A percentile compares a stretch with the other conserved stretches of the same genome.
Conservation (phyloP, 1,140 invertebrate species). For the Prorops nasuta region DNA sequence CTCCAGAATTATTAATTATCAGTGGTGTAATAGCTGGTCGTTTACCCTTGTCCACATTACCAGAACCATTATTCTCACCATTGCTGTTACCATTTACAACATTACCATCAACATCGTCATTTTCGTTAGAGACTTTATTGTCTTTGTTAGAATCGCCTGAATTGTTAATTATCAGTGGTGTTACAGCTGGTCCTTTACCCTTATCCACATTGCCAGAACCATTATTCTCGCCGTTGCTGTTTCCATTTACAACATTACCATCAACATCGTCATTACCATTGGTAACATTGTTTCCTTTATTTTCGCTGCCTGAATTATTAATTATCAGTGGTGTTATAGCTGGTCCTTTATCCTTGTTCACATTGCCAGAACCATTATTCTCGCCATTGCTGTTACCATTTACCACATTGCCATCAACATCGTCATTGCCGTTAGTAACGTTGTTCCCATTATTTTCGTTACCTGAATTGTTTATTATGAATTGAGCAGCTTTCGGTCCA, state of each 20-base stretch:
- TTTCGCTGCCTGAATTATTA: conserved; percentile 8
- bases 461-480: neutral
- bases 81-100: conserved; percentile 12
- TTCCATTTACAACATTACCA: conserved; percentile 11
- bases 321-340: neutral
- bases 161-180: neutral
- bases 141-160: neutral
- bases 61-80: conserved; percentile 8
- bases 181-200: neutral
- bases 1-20: conserved; percentile 13
- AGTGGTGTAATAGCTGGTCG: neutral
- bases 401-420: conserved; percentile 5
- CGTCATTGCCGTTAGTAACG: neutral
- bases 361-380: conserved; percentile 11
- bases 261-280: conserved; percentile 3
- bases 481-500: neutral
- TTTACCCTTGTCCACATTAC: neutral
- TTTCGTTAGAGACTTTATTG: neutral
- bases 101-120: conserved; percentile 5
- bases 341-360: no score
- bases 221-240: neutral
- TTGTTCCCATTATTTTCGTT: neutral
- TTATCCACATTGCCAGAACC: neutral
- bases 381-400: conserved; percentile 8
- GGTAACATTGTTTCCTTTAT: conserved; percentile 1